phyloP scores from a whole-genome alignment of 2,113 vertebrate genomes.

The Neodon shergylaensis region DNA sequence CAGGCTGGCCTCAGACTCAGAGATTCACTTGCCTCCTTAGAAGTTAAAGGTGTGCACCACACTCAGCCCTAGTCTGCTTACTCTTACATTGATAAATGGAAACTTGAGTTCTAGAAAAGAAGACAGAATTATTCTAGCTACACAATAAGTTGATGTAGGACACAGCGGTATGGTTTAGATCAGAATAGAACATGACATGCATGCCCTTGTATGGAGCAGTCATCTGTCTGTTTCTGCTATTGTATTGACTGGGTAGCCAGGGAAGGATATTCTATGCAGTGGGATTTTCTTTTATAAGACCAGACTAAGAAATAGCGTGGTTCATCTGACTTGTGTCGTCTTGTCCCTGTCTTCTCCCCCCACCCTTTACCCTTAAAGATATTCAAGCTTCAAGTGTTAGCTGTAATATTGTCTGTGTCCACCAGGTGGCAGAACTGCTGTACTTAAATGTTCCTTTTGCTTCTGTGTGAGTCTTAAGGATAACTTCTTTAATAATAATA shows the following conservation, averaged over 20 bases:
- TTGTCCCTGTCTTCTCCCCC: no score
- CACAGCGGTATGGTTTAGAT: no score
- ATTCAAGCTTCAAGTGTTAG: background rate
- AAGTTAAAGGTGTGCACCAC: background rate
- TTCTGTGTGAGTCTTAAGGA: background rate
- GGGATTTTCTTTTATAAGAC: background rate
- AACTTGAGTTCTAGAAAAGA: background rate
- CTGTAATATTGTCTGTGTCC: conserved; percentile 59
- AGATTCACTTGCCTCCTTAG: background rate
- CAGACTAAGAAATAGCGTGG: background rate
- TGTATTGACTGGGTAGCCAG: background rate
- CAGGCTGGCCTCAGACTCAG: background rate
- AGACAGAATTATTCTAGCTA: no score
- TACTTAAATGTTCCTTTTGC: background rate
- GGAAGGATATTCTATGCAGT: background rate
- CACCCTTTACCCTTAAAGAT: background rate
- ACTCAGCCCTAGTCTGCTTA: background rate
- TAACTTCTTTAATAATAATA: conserved; percentile 68
- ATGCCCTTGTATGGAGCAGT: background rate
- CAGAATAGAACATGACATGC: background rate
- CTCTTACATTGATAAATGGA: background rate
- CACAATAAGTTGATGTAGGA: background rate
- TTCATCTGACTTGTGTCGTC: background rate
- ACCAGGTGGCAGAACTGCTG: conserved; percentile 84
- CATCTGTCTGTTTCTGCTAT: background rate